Evolutionary conservation across 2,888 invertebrate genomes (phyloP).

Genomic region (Carcina quercana): DNA sequence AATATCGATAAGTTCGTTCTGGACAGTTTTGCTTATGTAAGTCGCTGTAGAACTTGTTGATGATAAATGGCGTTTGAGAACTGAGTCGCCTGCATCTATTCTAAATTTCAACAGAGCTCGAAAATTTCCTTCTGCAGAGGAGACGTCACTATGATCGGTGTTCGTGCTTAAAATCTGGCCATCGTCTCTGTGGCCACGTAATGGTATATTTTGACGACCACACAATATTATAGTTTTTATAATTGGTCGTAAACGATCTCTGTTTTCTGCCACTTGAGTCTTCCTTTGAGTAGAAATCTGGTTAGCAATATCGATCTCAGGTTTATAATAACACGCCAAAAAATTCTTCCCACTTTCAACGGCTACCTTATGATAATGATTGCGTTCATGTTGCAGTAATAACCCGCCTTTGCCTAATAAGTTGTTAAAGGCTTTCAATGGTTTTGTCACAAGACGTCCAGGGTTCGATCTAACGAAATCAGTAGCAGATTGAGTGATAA

Average conservation of each 20-base stretch:
- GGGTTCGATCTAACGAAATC: conserved; percentile 4
- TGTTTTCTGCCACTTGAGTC: conserved; percentile 8
- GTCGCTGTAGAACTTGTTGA: conserved; percentile 12
- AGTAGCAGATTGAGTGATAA: conserved; percentile 2
- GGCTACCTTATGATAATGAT: conserved; percentile 9
- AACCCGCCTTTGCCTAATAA: conserved; percentile 9
- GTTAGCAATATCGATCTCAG: conserved; percentile 9
- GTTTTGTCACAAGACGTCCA: conserved; percentile 12
- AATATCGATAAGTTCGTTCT: conserved; percentile 11
- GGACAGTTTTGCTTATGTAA: conserved; percentile 13
- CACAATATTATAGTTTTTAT: conserved; percentile 13
- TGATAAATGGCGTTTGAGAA: conserved; percentile 12
- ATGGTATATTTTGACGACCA: conserved; percentile 13
- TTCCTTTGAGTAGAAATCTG: conserved; percentile 9
- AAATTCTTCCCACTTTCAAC: conserved; percentile 11
- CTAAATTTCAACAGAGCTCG: conserved; percentile 13
- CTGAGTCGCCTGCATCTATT: conserved; percentile 13
- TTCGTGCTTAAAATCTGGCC: conserved; percentile 10
- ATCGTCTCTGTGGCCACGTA: conserved; percentile 14
- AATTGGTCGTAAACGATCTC: conserved; percentile 12
- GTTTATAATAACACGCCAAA: conserved; percentile 9
- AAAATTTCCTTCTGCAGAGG: conserved; percentile 13
- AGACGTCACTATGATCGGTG: conserved; percentile 11
- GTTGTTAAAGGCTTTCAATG: conserved; percentile 9
- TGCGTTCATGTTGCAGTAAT: conserved; percentile 7